Evolutionary conservation across 2,113 vertebrate species (phyloP), one percentile per base, ranked within the genome.

Genomic region (Erinaceus europaeus): DNA sequence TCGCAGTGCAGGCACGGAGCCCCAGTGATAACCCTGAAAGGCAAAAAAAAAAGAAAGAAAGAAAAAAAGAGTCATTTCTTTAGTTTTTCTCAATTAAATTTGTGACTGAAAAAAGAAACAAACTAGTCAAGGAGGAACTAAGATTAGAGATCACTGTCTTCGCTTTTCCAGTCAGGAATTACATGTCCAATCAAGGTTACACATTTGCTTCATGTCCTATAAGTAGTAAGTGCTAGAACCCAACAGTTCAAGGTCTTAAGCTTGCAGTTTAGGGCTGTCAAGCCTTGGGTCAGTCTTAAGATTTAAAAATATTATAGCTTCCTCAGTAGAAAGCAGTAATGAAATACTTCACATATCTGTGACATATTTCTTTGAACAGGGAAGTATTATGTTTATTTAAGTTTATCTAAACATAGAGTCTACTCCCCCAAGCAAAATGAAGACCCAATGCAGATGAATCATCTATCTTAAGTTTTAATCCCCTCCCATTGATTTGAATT

Each of bases 381-480:
- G 53, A 40, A 27, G 44, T 42, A 44, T 50, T 72, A 17, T 17
- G 71, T 64, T 76, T 80, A 81, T 57, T 86, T 65, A 89, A 87
- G 4, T 9, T 32, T n/a, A n/a, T n/a, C n/a, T n/a, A n/a, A n/a
- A 73, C 42, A 3, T 23, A n/a, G n/a, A 87, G 93, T 74, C 36
- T 34, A 46, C 6, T 75, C 18, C 55, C 46, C 32, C 76, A 82
- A 18, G 18, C 42, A 91, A 85, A 75, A 21, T n/a, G 18, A 71
- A 86, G 23, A 64, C 2, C 44, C 14, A 73, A 13, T 52, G 6
- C 21, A 76, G 67, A 79, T 36, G 85, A 71, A 83, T n/a, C 4
- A 0, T 53, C 5, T 59, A 34, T 71, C 21, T 92, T 68, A 91
- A 42, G n/a, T 91, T 90, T 93, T 89, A 92, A 92, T 62, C 95